Percentiles rank a stretch among this genome's conserved stretches.
These are phyloP conservation scores for Tinea pellionella DNA, from an alignment of 2,888 invertebrate species.

Conservation along the genomic window DNA sequence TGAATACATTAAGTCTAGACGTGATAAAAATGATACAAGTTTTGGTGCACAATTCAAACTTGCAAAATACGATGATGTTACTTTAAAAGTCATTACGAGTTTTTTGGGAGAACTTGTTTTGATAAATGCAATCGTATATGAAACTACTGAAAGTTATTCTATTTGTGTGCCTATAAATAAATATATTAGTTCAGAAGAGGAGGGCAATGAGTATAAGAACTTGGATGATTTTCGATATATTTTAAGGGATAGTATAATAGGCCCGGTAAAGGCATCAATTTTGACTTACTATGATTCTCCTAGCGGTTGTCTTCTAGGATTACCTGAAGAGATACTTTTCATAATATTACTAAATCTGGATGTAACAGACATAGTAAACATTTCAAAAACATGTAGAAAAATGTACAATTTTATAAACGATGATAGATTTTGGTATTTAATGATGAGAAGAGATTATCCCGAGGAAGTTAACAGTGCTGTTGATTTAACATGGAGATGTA, in stretches of 20 bases:
- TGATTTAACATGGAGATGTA: conserved; percentile 22
- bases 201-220: not conserved
- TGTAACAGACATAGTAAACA: conserved; percentile 26
- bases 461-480: conserved; percentile 18
- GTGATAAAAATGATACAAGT: conserved; percentile 18
- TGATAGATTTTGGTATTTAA: conserved; percentile 28
- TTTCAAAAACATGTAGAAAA: conserved; percentile 28
- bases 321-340: conserved; percentile 28
- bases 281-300: conserved; percentile 25
- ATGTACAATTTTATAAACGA: conserved; percentile 25
- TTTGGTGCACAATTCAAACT: conserved; percentile 26
- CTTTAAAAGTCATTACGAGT: conserved; percentile 25
- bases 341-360: conserved; percentile 27
- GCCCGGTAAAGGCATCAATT: conserved; percentile 28
- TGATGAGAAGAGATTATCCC: conserved; percentile 31
- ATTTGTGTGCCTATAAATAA: conserved; percentile 25
- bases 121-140: conserved; percentile 26
- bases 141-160: conserved; percentile 25
- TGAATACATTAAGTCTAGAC: conserved; percentile 25
- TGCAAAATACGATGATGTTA: conserved; percentile 22
- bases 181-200: conserved; percentile 18
- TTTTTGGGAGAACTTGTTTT: conserved; percentile 26
- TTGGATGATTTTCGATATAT: not conserved
- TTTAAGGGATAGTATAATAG: conserved; percentile 27
- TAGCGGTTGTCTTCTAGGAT: conserved; percentile 25